A percentile compares a stretch with the other conserved stretches of the same genome.
Conservation (phyloP, 2,113 vertebrate species). For the Lamprologus lemairii region DNA sequence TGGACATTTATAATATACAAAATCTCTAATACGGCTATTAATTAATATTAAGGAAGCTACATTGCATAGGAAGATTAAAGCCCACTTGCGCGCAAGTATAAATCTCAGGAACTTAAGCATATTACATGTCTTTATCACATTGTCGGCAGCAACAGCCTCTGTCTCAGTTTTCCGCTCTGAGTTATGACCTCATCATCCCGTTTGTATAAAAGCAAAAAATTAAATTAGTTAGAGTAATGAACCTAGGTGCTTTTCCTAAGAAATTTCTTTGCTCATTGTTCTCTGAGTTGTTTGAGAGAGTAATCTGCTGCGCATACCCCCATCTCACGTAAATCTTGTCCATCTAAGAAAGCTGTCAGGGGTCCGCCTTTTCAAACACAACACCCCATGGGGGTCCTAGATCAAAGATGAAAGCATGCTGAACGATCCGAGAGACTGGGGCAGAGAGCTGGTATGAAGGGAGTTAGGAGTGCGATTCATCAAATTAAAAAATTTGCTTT, state of each 20-base stretch:
- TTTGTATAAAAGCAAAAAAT: slow-evolving; percentile 70
- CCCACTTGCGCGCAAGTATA: slow-evolving; percentile 43
- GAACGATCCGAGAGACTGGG: slow-evolving; percentile 31
- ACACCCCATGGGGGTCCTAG: slow-evolving; percentile 42
- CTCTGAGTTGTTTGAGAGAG: slow-evolving; percentile 57
- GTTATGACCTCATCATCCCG: slow-evolving; percentile 70
- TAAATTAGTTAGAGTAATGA: slow-evolving; percentile 72
- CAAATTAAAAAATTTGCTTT: slow-evolving; percentile 64
- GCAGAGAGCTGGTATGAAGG: slow-evolving; percentile 21
- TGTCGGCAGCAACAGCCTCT: slow-evolving; percentile 49
- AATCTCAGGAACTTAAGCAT: slow-evolving; percentile 64
- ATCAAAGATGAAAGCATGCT: slow-evolving; percentile 52
- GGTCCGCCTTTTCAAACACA: slow-evolving; percentile 44
- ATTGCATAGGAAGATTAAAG: slow-evolving; percentile 57
- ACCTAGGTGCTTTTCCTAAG: slow-evolving; percentile 57
- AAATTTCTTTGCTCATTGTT: slow-evolving; percentile 56
- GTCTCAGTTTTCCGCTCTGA: slow-evolving; percentile 53
- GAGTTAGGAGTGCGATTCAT: slow-evolving; percentile 46
- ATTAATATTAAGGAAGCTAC: slow-evolving; percentile 54
- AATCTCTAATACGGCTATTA: slow-evolving; percentile 16
- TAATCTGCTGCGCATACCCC: slow-evolving; percentile 44
- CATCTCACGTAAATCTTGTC: slow-evolving; percentile 46
- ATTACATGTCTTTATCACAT: slow-evolving; percentile 68
- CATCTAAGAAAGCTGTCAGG: slow-evolving; percentile 41
- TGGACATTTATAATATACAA: background rate